Percentiles rank a stretch among this genome's conserved stretches.
Conservation (phyloP, 2,113 vertebrate genomes). For the Mohoua ochrocephala region DNA sequence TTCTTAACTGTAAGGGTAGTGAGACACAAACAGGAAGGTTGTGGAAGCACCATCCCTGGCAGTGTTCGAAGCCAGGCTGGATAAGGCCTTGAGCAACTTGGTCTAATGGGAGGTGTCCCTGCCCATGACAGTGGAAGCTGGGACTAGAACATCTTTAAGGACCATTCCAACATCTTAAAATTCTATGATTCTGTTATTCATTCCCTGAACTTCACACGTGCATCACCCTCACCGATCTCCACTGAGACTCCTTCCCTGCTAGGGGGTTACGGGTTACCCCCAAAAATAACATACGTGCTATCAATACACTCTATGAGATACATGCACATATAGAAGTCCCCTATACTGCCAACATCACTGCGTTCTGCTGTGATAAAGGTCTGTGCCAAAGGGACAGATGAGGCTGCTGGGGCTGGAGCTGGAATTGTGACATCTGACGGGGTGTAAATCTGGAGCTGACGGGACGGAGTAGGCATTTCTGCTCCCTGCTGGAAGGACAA, state of each 20-base stretch:
- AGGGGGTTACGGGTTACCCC: neutral
- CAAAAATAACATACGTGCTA: neutral
- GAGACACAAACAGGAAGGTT: neutral
- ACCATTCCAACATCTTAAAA: neutral
- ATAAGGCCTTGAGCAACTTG: neutral
- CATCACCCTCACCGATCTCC: neutral
- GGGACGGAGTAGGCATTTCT: neutral
- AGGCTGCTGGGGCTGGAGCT: neutral
- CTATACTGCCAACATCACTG: neutral
- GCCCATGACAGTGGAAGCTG: neutral
- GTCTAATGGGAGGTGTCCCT: neutral
- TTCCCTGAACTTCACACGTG: accelerated
- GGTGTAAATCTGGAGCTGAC: too few species aligned
- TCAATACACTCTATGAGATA: neutral
- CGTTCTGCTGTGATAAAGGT: neutral
- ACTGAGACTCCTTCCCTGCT: neutral
- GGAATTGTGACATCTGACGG: neutral
- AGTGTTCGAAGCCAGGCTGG: neutral
- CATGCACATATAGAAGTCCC: neutral
- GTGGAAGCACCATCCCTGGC: neutral
- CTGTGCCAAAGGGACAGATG: neutral
- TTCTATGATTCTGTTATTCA: neutral
- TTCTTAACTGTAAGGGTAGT: neutral
- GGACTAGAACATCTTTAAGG: too few species aligned
- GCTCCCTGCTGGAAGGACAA: neutral